phyloP scores from a whole-genome alignment of 2,113 vertebrate species.

The Rattus rattus region DNA sequence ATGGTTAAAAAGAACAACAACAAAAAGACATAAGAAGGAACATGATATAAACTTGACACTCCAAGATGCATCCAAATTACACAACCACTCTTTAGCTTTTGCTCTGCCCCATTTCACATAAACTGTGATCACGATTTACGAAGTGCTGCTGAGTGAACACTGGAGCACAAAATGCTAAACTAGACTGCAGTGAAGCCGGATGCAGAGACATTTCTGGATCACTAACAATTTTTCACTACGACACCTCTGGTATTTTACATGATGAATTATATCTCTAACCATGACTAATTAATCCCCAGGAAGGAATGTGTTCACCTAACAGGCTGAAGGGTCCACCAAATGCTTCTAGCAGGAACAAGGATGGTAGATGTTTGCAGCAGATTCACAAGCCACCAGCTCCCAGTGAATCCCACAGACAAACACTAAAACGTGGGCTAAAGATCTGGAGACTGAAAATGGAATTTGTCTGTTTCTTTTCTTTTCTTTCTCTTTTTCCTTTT shows the following conservation, averaged over 20 bases:
- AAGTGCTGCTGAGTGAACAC: constrained; percentile 14
- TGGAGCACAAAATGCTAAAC: background rate
- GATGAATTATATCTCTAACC: constrained; percentile 63
- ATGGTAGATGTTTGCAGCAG: background rate
- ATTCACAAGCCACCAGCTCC: background rate
- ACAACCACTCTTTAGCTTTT: background rate
- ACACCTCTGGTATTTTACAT: constrained; percentile 73
- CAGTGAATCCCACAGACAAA: background rate
- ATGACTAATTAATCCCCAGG: constrained; percentile 59
- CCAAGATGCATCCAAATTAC: background rate
- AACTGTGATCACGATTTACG: background rate
- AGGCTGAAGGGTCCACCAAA: background rate
- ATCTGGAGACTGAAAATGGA: background rate
- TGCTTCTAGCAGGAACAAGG: background rate
- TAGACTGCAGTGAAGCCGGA: background rate
- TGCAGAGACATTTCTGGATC: constrained; percentile 59
- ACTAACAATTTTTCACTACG: constrained; percentile 53
- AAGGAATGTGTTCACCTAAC: constrained; percentile 63
- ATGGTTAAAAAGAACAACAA: background rate
- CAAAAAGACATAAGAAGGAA: background rate
- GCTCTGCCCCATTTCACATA: background rate
- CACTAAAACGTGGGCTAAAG: background rate
- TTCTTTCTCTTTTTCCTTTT: background rate
- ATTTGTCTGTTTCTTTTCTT: background rate
- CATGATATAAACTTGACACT: background rate